Conservation (phyloP, 2,888 invertebrate species). For the Chesias legatella region DNA sequence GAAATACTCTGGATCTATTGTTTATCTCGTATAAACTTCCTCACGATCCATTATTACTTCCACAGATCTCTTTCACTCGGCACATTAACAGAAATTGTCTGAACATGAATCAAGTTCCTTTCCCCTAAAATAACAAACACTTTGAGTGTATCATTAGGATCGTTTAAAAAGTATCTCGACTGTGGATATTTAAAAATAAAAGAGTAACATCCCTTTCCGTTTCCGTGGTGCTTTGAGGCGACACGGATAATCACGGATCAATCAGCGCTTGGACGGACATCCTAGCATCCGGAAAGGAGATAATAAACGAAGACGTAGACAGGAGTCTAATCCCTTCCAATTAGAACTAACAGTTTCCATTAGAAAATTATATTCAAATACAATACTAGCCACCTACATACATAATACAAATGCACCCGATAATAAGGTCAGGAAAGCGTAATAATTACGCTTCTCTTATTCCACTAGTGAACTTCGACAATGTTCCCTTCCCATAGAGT, state of each 20-base stretch:
- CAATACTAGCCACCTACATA: constrained; percentile 14
- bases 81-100: constrained; percentile 25
- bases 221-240: constrained; percentile 38
- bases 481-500: constrained; percentile 28
- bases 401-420: constrained; percentile 20
- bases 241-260: constrained; percentile 50
- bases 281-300: constrained; percentile 32
- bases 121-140: constrained; percentile 45
- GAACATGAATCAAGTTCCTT: constrained; percentile 37
- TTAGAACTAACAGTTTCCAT: constrained; percentile 1
- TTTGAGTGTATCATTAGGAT: constrained; percentile 38
- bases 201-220: constrained; percentile 57
- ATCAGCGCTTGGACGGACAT: constrained; percentile 49
- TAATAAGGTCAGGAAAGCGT: constrained; percentile 22
- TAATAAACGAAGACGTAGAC: constrained; percentile 15
- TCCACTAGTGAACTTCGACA: constrained; percentile 21
- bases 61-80: constrained; percentile 10
- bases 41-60: constrained; percentile 8
- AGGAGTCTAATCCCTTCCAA: constrained; percentile 2
- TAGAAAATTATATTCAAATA: constrained; percentile 11
- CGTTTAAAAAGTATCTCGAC: constrained; percentile 37
- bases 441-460: constrained; percentile 32
- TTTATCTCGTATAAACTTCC: constrained; percentile 8
- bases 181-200: constrained; percentile 45
- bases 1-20: neutral